Conservation (phyloP, 2,113 vertebrate species). For the Coreoperca whiteheadi region DNA sequence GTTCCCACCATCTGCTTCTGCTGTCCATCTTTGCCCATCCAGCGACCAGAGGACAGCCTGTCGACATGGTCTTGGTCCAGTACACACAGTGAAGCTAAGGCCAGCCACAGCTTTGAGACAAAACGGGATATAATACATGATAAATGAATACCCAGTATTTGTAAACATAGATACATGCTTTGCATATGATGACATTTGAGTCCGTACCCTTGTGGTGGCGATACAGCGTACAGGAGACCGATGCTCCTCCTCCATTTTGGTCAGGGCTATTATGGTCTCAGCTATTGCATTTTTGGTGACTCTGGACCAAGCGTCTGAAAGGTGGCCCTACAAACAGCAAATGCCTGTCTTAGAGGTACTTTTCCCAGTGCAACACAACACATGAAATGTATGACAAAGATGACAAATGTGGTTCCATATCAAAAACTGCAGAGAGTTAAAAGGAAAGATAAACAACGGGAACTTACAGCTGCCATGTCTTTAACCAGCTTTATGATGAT, state of each 20-base stretch:
- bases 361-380: neutral
- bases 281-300: slow-evolving; percentile 99
- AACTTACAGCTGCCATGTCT: slow-evolving; percentile 98
- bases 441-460: neutral
- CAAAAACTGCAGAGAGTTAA: too few relatives aligned
- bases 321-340: slow-evolving; percentile 88
- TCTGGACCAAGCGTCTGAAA: slow-evolving; percentile 98
- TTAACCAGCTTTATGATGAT: slow-evolving; percentile 99
- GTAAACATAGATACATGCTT: neutral
- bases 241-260: slow-evolving; percentile 99
- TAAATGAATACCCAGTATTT: neutral
- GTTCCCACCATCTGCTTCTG: slow-evolving; percentile 97
- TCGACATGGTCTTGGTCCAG: slow-evolving; percentile 99
- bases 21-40: slow-evolving; percentile 99
- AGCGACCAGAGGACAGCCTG: slow-evolving; percentile 95
- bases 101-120: slow-evolving; percentile 92
- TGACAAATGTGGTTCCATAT: neutral
- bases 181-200: neutral
- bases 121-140: neutral
- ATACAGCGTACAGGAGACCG: slow-evolving; percentile 96
- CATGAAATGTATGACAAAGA: neutral
- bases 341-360: neutral
- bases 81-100: slow-evolving; percentile 96
- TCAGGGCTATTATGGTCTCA: slow-evolving; percentile 98
- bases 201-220: slow-evolving; percentile 93